These are phyloP conservation scores for Stomatorhinus walkeri DNA, from an alignment of 2,797 vertebrate species.

Conservation along the genomic window DNA sequence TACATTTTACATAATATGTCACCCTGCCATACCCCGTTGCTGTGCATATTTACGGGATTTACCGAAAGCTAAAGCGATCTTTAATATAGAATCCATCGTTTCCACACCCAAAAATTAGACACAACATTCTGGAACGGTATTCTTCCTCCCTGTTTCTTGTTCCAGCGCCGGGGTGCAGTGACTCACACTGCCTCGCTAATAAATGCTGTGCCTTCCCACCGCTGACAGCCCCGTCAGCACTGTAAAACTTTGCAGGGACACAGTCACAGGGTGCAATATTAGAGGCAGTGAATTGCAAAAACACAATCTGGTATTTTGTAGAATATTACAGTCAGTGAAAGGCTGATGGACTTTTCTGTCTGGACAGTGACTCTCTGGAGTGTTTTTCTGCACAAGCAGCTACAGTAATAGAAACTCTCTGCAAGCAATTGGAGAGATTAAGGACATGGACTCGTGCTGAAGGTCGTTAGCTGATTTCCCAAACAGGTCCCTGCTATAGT, in stretches of 20 bases:
- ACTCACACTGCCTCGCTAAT: neutral
- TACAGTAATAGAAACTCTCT: neutral
- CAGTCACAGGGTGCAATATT: neutral
- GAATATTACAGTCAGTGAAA: neutral
- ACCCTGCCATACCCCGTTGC: neutral
- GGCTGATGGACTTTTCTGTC: neutral
- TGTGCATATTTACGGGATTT: neutral
- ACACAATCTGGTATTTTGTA: neutral
- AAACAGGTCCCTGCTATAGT: neutral
- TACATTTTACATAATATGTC: neutral
- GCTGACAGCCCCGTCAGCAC: neutral
- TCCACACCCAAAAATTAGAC: neutral
- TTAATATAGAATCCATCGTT: neutral
- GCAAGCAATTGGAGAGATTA: neutral
- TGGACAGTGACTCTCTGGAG: neutral
- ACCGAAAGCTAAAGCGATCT: neutral
- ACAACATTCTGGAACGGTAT: neutral
- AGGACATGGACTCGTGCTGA: neutral
- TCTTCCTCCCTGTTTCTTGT: neutral
- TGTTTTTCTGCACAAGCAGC: neutral
- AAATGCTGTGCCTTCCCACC: neutral
- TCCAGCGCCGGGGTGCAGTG: neutral
- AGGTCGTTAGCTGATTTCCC: neutral
- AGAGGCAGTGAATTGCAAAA: neutral
- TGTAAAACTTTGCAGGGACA: neutral